Conservation (phyloP, 2,797 vertebrate species). For the Pseudochirops cupreus region DNA sequence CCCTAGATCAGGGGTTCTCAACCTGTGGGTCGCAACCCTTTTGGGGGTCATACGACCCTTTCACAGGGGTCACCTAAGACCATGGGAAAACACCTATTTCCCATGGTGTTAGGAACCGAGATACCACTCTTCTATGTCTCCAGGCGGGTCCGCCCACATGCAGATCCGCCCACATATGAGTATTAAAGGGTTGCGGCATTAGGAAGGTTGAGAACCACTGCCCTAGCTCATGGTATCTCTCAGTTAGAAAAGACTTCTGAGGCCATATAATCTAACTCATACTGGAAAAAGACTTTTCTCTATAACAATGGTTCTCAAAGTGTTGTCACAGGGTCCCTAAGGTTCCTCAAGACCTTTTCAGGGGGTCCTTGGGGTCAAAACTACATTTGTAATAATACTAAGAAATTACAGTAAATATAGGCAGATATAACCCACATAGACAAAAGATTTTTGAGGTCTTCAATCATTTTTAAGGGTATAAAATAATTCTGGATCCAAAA, state of each 20-base stretch:
- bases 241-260: background rate
- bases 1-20: background rate
- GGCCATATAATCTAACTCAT: background rate
- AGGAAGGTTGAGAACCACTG: too few relatives aligned
- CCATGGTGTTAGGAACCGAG: too few relatives aligned
- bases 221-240: background rate
- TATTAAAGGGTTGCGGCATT: too few relatives aligned
- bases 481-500: background rate
- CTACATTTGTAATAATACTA: background rate
- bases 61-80: too few relatives aligned
- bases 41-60: too few relatives aligned
- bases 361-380: background rate
- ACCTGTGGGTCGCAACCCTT: too few relatives aligned
- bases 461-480: background rate
- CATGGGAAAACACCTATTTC: too few relatives aligned
- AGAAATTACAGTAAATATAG: background rate
- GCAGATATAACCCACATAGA: background rate
- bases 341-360: background rate
- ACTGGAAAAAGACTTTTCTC: background rate
- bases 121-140: too few relatives aligned
- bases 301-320: background rate
- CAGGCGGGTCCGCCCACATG: too few relatives aligned
- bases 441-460: background rate
- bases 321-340: too few relatives aligned
- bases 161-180: too few relatives aligned